These are phyloP conservation scores for Pterocles burchelli DNA, from an alignment of 2,113 vertebrate genomes.

Conservation along the genomic window DNA sequence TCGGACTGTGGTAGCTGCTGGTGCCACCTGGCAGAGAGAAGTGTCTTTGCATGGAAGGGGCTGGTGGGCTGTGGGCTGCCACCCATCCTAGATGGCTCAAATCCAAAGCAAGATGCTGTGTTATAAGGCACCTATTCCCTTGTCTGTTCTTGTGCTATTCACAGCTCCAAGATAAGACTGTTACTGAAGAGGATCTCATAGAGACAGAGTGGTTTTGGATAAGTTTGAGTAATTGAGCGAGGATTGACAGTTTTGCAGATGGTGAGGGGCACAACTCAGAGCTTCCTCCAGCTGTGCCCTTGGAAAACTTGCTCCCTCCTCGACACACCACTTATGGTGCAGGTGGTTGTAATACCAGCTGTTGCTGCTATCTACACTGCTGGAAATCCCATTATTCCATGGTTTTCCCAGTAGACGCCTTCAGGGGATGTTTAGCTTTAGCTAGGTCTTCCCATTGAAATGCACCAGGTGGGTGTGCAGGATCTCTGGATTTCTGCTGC, in stretches of 20 bases:
- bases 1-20: not conserved
- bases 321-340: not conserved
- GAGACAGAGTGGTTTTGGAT: fast-evolving
- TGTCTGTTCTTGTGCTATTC: not conserved
- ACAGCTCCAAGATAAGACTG: fast-evolving
- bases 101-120: not conserved
- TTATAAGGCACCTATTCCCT: not conserved
- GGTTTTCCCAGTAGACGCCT: not conserved
- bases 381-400: not conserved
- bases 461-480: not conserved
- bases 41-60: not conserved
- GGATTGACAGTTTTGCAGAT: not conserved
- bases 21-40: not conserved
- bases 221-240: not conserved
- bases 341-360: not conserved
- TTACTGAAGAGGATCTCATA: not conserved
- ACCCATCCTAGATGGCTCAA: not conserved
- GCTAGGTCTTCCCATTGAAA: not conserved
- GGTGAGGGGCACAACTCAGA: not conserved
- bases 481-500: not conserved
- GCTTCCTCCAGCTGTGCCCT: not conserved
- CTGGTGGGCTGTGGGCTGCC: not conserved
- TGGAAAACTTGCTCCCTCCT: not conserved
- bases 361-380: not conserved
- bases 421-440: not conserved